A percentile compares a stretch with the other conserved stretches of the same genome.
Conservation (phyloP, 2,888 invertebrate genomes). For the Tetragnatha montana region DNA sequence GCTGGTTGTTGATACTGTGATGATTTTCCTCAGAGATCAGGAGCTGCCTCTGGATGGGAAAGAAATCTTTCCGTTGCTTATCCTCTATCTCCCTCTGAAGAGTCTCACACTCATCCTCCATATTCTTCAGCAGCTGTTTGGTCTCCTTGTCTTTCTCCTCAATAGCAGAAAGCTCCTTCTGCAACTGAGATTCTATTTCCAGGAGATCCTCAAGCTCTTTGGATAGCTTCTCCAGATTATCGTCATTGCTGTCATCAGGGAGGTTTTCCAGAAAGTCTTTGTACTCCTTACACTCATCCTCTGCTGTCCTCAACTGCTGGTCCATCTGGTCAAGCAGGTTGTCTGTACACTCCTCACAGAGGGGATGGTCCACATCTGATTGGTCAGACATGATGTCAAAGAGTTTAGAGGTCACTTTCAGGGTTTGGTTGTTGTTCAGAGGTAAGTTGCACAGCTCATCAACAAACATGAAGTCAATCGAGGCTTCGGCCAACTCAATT, state of each 20-base stretch:
- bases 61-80: slow-evolving; percentile 91
- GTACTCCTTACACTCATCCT: slow-evolving; percentile 74
- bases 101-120: slow-evolving; percentile 78
- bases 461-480: slow-evolving; percentile 89
- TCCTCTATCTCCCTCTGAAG: slow-evolving; percentile 85
- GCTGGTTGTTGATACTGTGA: slow-evolving; percentile 75
- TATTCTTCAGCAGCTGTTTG: slow-evolving; percentile 83
- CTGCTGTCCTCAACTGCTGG: slow-evolving; percentile 82
- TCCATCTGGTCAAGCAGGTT: slow-evolving; percentile 91
- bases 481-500: slow-evolving; percentile 73
- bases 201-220: slow-evolving; percentile 84
- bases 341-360: slow-evolving; percentile 97
- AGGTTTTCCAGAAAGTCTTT: slow-evolving; percentile 77
- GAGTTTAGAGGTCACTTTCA: slow-evolving; percentile 86
- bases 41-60: slow-evolving; percentile 88
- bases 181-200: slow-evolving; percentile 80
- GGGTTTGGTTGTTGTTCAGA: slow-evolving; percentile 33
- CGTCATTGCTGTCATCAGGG: slow-evolving; percentile 80
- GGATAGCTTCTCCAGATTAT: slow-evolving; percentile 83
- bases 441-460: slow-evolving; percentile 80
- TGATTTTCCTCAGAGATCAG: slow-evolving; percentile 91
- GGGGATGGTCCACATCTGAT: slow-evolving; percentile 94
- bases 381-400: slow-evolving; percentile 95
- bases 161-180: slow-evolving; percentile 84
- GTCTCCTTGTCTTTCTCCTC: slow-evolving; percentile 85